Evolutionary conservation across 1,140 invertebrate species (phyloP), one percentile per base, ranked within the genome.

Genomic region (Sesamia nonagrioides): DNA sequence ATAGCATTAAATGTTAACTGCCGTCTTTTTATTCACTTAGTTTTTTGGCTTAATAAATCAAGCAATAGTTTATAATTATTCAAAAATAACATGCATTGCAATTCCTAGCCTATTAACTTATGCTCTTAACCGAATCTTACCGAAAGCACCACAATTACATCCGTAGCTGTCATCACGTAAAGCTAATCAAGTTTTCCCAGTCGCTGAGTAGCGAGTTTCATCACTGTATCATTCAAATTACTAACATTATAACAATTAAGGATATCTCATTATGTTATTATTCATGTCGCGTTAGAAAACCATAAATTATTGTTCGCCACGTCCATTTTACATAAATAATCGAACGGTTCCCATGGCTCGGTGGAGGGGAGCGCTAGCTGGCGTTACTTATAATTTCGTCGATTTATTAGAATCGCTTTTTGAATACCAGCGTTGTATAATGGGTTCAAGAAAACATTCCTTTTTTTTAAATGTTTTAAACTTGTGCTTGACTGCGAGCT

Each of bases 301-400:
- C 17, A 27, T 74, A 60, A 58, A 42, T 74, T 74, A 74, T 74
- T 74, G 50, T 74, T 74, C 52, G 27, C 71, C 37, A 74, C 71
- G 71, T 74, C 58, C 54, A 74, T 74, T 74, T 58, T 58, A 45
- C 54, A 74, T 74, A 60, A 74, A 74, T 74, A 74, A 74, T 72
- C 33, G 69, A 72, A 58, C 21, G 33, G 71, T 45, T 60, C 37
- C 71, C 71, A 42, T 74, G 52, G 54, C 33, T 61, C 15, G n/a
- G 17, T 33, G n/a, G 52, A 17, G 4, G 18, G 35, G 69, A 7
- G 6, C 11, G 3, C 17, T 56, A 48, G 15, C 35, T 74, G 6
- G n/a, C 37, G n/a, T 63, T 63, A 63, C 60, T 63, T 63, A 63
- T 37, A 61, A 61, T 33, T 58, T 74, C 33, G 63, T 21, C 17